Base-by-base conservation (phyloP, 2,888 invertebrate species). In the Troides aeacus region DNA sequence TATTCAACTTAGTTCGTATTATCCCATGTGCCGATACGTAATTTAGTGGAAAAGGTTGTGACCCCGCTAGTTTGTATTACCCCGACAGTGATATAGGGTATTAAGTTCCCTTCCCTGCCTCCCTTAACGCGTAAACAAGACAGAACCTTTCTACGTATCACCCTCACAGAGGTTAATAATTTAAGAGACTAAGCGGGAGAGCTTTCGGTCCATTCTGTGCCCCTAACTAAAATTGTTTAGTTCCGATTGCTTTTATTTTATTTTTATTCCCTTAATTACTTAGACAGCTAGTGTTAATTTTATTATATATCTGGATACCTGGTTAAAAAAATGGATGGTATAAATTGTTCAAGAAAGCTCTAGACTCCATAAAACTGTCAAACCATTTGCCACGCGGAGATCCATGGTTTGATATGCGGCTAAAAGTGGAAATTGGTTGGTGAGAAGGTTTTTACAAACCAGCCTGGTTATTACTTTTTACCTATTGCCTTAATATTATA, bases 11-110 rank as follows among this genome's bases (percentile, higher is more conserved):
- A 86, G 84, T 82, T 83, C 75, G 85, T 89, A 89, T 90, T 89
- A 92, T 89, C 89, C 89, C 87, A 82, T 86, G 82, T 84, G 87
- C 89, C 89, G 87, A 92, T 92, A 91, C 87, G 89, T 88, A 92
- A 92, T 92, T 91, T 88, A 90, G 88, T 89, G 90, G 90, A 90
- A 91, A 92, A 92, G 91, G 91, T 90, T 89, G 86, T 84, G 89
- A 89, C 88, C 91, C 90, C 81, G 86, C 89, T 87, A 91, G 90
- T 91, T 92, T 89, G 90, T 89, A 88, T 89, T 88, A 86, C 87
- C 85, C 88, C 86, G 90, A 89, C 90, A 90, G 89, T 92, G 91
- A 92, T 91, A 92, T 89, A 91, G 92, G 90, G 88, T 88, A 92
- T 92, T 91, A 91, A 91, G 90, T 88, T 89, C 88, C 90, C 86